These are phyloP conservation scores for Hydra vulgaris DNA, from an alignment of 30 jellyfish, hydroid and myxozoan species.

Conservation along the genomic window DNA sequence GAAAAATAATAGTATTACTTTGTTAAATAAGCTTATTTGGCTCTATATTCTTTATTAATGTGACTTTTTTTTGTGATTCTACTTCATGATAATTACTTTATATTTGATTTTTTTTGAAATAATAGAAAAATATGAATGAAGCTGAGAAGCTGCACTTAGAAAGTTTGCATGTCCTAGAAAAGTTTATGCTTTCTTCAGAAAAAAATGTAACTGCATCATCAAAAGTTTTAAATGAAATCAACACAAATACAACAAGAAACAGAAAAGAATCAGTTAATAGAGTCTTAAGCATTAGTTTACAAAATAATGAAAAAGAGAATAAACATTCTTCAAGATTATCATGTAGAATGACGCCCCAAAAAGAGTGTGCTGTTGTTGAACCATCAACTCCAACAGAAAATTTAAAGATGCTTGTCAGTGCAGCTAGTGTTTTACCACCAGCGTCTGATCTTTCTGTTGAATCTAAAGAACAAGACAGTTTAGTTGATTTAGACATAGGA, in stretches of 20 bases:
- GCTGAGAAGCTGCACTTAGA: background rate
- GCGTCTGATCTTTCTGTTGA: constrained; percentile 10
- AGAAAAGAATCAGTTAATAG: background rate
- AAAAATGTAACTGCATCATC: background rate
- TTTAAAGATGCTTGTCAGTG: constrained; percentile 72
- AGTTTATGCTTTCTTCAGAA: background rate
- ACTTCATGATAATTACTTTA: no score
- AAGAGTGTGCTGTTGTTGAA: constrained; percentile 18
- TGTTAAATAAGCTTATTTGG: no score
- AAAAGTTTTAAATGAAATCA: background rate
- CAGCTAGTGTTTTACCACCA: constrained; percentile 61
- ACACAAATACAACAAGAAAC: background rate
- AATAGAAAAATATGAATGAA: background rate
- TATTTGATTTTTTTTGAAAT: background rate
- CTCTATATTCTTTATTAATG: no score
- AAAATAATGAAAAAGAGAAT: background rate
- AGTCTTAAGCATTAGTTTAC: background rate
- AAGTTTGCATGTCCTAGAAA: constrained; percentile 12
- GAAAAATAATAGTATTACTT: no score
- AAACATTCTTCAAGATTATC: background rate
- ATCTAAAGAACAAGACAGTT: constrained; percentile 31
- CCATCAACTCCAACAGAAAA: constrained; percentile 88
- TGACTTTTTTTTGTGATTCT: no score
- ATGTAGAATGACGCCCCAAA: constrained; percentile 12
- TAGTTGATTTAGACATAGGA: background rate